These are phyloP conservation scores for Halcyon leucocephala DNA, from an alignment of 2,797 vertebrate species.

Conservation along the genomic window DNA sequence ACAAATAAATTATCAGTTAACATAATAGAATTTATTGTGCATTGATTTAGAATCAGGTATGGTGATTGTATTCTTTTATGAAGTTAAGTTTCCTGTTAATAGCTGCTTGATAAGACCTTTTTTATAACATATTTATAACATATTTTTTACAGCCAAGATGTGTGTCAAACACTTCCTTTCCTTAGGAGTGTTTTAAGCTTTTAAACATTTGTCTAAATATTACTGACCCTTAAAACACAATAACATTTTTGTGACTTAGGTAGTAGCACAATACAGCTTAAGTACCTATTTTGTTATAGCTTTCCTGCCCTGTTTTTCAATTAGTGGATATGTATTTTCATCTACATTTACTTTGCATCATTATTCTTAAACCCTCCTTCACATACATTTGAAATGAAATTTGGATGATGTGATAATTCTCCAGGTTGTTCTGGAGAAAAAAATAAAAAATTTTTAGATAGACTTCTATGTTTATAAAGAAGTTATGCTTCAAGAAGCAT, in stretches of 20 bases:
- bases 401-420: background rate
- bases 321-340: background rate
- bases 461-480: background rate
- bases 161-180: background rate
- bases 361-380: background rate
- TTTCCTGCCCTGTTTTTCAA: background rate
- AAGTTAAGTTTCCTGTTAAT: background rate
- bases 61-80: background rate
- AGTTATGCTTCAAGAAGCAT: background rate
- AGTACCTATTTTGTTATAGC: background rate
- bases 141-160: background rate
- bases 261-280: background rate
- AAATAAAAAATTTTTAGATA: background rate
- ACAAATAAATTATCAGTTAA: background rate
- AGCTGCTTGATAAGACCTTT: background rate
- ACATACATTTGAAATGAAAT: background rate
- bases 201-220: background rate
- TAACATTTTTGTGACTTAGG: background rate
- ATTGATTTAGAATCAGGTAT: background rate
- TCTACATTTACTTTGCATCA: background rate
- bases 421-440: background rate
- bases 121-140: background rate
- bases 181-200: background rate
- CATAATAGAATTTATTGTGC: background rate
- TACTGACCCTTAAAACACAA: background rate